These are phyloP conservation scores for Rhingia rostrata DNA, from an alignment of 2,888 invertebrate species.

Conservation along the genomic window DNA sequence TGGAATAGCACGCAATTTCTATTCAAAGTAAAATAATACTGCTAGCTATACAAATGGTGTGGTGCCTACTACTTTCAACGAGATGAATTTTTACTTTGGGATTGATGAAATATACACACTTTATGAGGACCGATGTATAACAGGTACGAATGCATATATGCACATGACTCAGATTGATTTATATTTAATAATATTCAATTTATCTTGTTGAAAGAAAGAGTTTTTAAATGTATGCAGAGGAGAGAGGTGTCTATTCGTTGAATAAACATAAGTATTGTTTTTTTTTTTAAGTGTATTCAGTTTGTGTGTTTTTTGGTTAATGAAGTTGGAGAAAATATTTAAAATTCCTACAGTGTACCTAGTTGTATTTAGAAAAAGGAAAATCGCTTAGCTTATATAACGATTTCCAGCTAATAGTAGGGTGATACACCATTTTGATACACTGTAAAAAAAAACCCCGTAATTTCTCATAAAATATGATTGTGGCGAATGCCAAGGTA, in stretches of 20 bases:
- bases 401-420: too few relatives aligned
- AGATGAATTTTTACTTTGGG: conserved; percentile 23
- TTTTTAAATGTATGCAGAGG: conserved; percentile 36
- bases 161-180: conserved; percentile 22
- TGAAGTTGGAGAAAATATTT: background rate
- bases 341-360: background rate
- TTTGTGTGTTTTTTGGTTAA: background rate
- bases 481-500: too few relatives aligned
- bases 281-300: conserved; percentile 13
- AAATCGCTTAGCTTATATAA: too few relatives aligned
- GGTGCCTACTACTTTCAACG: conserved; percentile 30
- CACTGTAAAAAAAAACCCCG: too few relatives aligned
- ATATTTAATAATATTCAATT: conserved; percentile 28
- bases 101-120: conserved; percentile 35
- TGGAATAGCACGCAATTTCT: conserved; percentile 58
- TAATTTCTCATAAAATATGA: too few relatives aligned
- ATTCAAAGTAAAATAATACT: conserved; percentile 48
- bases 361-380: too few relatives aligned
- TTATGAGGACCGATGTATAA: background rate
- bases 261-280: conserved; percentile 6
- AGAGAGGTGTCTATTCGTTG: background rate
- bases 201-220: conserved; percentile 41
- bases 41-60: background rate
- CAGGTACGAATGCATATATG: background rate
- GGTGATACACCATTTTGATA: too few relatives aligned